These are phyloP conservation scores for Paedocypris sp. DNA, from an alignment of 2,113 vertebrate genomes.

Conservation along the genomic window DNA sequence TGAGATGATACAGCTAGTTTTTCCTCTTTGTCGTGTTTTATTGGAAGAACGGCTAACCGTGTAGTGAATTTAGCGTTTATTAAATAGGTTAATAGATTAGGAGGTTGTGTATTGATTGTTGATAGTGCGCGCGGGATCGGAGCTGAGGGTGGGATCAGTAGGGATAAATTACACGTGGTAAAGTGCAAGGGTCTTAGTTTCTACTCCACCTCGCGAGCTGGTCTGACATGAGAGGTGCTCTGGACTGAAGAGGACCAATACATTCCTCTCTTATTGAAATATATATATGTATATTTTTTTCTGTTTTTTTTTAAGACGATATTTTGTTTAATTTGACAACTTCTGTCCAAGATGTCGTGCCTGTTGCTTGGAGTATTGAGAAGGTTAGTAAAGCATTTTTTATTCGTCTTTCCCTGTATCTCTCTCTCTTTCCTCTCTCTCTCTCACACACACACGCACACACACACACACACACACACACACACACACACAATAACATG, in stretches of 20 bases:
- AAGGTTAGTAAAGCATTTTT: too few species aligned
- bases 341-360: slow-evolving; percentile 51
- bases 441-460: too few species aligned
- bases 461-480: too few species aligned
- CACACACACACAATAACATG: too few species aligned
- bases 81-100: background rate
- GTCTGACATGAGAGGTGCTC: slow-evolving; percentile 41
- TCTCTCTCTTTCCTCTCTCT: too few species aligned
- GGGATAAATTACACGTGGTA: slow-evolving; percentile 39
- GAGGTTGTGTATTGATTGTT: background rate
- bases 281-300: too few species aligned
- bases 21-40: slow-evolving; percentile 1
- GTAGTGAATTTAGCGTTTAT: background rate
- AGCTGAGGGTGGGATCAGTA: slow-evolving; percentile 2
- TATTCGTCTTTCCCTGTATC: too few species aligned
- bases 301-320: background rate
- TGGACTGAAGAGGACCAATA: slow-evolving; percentile 20
- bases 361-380: slow-evolving; percentile 52
- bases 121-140: background rate
- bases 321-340: background rate
- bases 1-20: slow-evolving; percentile 6
- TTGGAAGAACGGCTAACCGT: background rate
- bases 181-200: slow-evolving; percentile 55
- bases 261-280: background rate
- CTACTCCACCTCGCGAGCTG: slow-evolving; percentile 8